Percentiles rank a stretch among this genome's conserved stretches.
Conservation (phyloP, 2,113 vertebrate species). For the Scomber japonicus region DNA sequence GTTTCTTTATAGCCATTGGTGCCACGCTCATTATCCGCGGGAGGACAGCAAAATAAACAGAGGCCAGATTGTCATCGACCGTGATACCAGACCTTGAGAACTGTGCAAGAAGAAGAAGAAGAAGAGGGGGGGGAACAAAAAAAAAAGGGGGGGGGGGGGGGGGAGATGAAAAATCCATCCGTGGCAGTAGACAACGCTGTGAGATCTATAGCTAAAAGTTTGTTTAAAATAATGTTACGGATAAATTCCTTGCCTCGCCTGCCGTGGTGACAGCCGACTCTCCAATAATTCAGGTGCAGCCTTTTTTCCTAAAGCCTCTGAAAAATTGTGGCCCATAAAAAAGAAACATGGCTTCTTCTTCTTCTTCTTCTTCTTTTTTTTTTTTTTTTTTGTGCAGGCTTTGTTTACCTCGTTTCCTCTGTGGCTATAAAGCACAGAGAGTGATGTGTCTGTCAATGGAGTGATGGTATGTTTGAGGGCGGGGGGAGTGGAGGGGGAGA, state of each 20-base stretch:
- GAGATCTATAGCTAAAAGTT: conserved; percentile 46
- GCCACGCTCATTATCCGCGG: conserved; percentile 48
- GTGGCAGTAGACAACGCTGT: neutral
- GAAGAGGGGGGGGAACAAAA: neutral
- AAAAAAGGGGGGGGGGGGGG: too few species aligned
- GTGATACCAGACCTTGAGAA: conserved; percentile 53
- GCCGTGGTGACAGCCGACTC: neutral
- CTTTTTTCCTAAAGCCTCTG: conserved; percentile 56
- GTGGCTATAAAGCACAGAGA: conserved; percentile 62
- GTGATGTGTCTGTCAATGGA: conserved; percentile 56
- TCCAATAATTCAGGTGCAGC: conserved; percentile 54
- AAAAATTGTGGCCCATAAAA: conserved; percentile 58
- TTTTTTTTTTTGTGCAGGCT: conserved; percentile 48
- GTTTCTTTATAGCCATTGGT: conserved; percentile 42
- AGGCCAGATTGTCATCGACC: conserved; percentile 64
- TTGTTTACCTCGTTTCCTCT: conserved; percentile 66
- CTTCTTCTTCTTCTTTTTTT: too few species aligned
- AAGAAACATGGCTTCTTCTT: conserved; percentile 65
- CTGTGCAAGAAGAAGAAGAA: conserved; percentile 12
- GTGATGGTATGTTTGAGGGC: conserved; percentile 49
- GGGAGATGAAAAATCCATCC: conserved; percentile 38
- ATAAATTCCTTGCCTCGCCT: conserved; percentile 30
- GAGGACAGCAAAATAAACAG: conserved; percentile 68
- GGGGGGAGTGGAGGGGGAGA: too few species aligned
- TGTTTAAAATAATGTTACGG: conserved; percentile 47